These are phyloP conservation scores for Pseudochirops corinnae DNA, from an alignment of 2,797 vertebrate genomes.

Conservation along the genomic window DNA sequence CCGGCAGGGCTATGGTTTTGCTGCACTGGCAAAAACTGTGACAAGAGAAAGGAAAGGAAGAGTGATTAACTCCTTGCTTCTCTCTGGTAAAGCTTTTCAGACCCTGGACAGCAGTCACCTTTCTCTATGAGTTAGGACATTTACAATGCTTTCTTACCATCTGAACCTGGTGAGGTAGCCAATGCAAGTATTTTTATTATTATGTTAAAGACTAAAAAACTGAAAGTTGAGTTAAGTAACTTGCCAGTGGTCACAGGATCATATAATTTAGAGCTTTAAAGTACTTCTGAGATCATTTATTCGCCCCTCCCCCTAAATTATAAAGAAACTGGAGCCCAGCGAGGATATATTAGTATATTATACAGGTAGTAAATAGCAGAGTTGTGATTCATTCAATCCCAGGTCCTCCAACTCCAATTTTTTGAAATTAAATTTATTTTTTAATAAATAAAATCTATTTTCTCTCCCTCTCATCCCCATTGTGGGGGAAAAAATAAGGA, in stretches of 20 bases:
- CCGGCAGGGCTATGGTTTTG: not conserved
- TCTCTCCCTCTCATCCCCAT: not conserved
- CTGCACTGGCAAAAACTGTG: not conserved
- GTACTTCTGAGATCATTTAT: not conserved
- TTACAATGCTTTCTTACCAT: not conserved
- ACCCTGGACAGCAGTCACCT: not conserved
- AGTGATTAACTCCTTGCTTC: not conserved
- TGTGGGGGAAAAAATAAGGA: not conserved
- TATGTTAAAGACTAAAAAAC: not conserved
- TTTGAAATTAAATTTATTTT: not conserved
- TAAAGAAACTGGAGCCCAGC: not conserved
- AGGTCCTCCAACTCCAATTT: not conserved
- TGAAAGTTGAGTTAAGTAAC: not conserved
- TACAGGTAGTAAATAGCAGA: not conserved
- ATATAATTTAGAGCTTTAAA: not conserved
- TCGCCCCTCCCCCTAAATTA: slow-evolving; percentile 4
- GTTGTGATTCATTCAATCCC: not conserved
- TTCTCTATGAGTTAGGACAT: not conserved
- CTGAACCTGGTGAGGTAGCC: not conserved
- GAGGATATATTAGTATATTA: not conserved
- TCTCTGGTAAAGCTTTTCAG: not conserved
- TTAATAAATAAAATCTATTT: not conserved
- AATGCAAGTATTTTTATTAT: not conserved
- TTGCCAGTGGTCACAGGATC: not conserved
- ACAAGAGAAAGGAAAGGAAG: not conserved